Conservation (phyloP, 2,888 invertebrate genomes). For the Griposia aprilina region DNA sequence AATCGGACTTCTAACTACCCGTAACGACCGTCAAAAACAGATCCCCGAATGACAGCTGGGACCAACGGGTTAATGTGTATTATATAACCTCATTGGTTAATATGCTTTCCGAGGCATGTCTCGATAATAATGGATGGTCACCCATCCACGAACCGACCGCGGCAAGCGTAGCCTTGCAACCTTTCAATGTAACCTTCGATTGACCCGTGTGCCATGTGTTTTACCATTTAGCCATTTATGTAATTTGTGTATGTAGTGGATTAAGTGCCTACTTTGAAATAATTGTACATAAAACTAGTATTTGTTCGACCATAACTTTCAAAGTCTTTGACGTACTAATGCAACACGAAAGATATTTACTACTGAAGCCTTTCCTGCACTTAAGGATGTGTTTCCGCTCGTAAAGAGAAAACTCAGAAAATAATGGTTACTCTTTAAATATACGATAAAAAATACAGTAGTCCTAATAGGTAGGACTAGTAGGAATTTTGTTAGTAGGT, state of each 20-base stretch:
- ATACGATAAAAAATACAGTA: neutral
- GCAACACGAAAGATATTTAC: conserved; percentile 30
- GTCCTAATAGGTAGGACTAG: neutral
- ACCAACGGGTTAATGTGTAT: neutral
- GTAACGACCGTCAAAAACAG: neutral
- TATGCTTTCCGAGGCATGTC: neutral
- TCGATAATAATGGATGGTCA: neutral
- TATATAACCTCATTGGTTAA: too few species aligned
- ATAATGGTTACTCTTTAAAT: neutral
- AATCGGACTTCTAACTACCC: neutral
- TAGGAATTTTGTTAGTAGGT: too few species aligned
- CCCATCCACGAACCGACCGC: neutral
- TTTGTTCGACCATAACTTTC: conserved; percentile 14
- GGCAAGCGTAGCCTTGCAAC: neutral
- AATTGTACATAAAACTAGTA: neutral
- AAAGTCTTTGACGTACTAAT: conserved; percentile 31
- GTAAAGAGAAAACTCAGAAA: conserved; percentile 9
- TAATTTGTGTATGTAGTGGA: neutral
- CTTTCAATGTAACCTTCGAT: too few species aligned
- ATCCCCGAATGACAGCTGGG: neutral
- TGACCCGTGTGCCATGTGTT: too few species aligned
- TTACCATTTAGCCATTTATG: neutral
- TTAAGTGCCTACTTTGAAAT: neutral
- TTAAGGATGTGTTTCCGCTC: conserved; percentile 38
- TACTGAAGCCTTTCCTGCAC: conserved; percentile 49